phyloP scores from a whole-genome alignment of 53 echinoderm and acorn worm species.

The Patiria pectinifera region DNA sequence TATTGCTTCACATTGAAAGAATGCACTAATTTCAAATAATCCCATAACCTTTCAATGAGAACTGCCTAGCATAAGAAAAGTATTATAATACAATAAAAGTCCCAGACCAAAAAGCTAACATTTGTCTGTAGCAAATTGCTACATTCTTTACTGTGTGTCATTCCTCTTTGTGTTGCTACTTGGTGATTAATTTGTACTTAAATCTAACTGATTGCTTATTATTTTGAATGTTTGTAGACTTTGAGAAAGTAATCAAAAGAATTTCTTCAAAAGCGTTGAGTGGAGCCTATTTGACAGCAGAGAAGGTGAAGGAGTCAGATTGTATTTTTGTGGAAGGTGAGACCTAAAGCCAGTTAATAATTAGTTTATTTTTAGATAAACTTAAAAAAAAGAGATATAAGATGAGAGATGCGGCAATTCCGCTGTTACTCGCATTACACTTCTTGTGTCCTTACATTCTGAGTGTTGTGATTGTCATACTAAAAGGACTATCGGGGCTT shows the following conservation, averaged over 20 bases:
- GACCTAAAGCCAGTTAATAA: background rate
- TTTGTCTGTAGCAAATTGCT: too few relatives aligned
- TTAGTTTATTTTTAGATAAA: background rate
- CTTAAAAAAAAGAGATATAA: background rate
- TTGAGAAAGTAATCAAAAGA: slow-evolving; percentile 38
- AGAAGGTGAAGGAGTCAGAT: slow-evolving; percentile 41
- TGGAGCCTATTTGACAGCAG: background rate
- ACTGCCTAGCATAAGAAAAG: too few relatives aligned
- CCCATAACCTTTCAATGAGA: too few relatives aligned
- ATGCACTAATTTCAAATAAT: background rate
- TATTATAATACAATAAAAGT: too few relatives aligned
- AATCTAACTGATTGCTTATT: background rate
- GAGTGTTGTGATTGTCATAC: too few relatives aligned
- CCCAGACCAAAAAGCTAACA: too few relatives aligned
- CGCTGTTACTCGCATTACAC: too few relatives aligned
- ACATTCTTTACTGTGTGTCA: too few relatives aligned
- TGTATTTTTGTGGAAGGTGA: slow-evolving; percentile 57
- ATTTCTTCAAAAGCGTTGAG: slow-evolving; percentile 10
- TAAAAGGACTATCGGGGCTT: too few relatives aligned
- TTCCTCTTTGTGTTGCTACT: too few relatives aligned
- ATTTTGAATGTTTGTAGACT: slow-evolving; percentile 19
- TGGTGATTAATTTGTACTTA: background rate
- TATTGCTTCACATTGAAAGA: background rate
- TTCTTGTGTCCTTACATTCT: too few relatives aligned
- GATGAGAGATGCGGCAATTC: background rate